Evolutionary conservation across 2,888 invertebrate species (phyloP).

Genomic region (Eupsilia transversa): DNA sequence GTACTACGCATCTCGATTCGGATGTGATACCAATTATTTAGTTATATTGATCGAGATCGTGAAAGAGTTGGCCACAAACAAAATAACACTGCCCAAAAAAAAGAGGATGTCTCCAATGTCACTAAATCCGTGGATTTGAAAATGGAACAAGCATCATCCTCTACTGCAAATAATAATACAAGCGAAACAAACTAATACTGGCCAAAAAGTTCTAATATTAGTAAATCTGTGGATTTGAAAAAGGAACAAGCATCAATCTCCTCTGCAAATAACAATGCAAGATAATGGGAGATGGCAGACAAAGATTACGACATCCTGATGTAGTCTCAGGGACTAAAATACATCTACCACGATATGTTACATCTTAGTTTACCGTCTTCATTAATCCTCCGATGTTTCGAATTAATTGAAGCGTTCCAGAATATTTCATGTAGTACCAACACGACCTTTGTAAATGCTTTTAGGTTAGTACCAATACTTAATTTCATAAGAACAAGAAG

Average conservation of each 20-base stretch:
- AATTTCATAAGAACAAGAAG: not conserved
- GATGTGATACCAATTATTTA: slow-evolving; percentile 53
- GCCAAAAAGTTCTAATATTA: not conserved
- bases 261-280: slow-evolving; percentile 14
- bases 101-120: no score
- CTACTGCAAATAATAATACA: slow-evolving; percentile 1
- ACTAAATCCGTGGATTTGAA: not conserved
- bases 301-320: not conserved
- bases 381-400: not conserved
- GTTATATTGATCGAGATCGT: slow-evolving; percentile 14
- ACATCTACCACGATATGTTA: slow-evolving; percentile 3
- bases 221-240: not conserved
- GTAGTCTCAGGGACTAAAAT: not conserved
- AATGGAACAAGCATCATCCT: not conserved
- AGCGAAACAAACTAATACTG: not conserved
- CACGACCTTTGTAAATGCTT: not conserved
- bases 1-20: slow-evolving; percentile 36
- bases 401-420: not conserved
- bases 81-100: slow-evolving; percentile 14
- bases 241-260: not conserved
- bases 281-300: slow-evolving; percentile 6
- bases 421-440: not conserved
- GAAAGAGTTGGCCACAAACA: not conserved
- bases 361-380: not conserved
- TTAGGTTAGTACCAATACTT: not conserved